Conservation (phyloP, 2,113 vertebrate genomes). For the Nestor notabilis region DNA sequence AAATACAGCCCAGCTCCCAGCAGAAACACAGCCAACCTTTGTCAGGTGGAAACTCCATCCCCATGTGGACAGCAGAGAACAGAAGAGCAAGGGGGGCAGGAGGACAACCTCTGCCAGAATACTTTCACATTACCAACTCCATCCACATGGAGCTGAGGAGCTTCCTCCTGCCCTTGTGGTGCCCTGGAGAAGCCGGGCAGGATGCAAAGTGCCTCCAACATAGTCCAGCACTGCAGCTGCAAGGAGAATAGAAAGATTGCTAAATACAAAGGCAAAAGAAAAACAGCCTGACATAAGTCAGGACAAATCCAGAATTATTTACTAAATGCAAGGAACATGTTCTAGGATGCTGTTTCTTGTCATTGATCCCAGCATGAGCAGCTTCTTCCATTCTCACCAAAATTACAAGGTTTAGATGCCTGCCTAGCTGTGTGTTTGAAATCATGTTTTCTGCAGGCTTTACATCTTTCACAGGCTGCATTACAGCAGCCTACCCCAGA, state of each 20-base stretch:
- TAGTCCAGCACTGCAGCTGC: neutral
- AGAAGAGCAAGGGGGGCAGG: neutral
- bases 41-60: neutral
- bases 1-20: neutral
- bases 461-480: neutral
- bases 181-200: neutral
- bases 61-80: fast-evolving
- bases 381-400: neutral
- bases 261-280: neutral
- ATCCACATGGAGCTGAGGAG: neutral
- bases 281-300: neutral
- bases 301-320: neutral
- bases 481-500: neutral
- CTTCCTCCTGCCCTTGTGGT: neutral
- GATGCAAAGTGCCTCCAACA: neutral
- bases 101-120: neutral
- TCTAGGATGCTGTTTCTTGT: neutral
- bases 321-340: neutral
- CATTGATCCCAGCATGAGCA: neutral
- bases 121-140: neutral
- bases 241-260: neutral
- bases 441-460: neutral
- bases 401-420: neutral
- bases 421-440: neutral
- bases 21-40: neutral